Conservation (phyloP, 2,113 vertebrate species). For the Fregata magnificens region DNA sequence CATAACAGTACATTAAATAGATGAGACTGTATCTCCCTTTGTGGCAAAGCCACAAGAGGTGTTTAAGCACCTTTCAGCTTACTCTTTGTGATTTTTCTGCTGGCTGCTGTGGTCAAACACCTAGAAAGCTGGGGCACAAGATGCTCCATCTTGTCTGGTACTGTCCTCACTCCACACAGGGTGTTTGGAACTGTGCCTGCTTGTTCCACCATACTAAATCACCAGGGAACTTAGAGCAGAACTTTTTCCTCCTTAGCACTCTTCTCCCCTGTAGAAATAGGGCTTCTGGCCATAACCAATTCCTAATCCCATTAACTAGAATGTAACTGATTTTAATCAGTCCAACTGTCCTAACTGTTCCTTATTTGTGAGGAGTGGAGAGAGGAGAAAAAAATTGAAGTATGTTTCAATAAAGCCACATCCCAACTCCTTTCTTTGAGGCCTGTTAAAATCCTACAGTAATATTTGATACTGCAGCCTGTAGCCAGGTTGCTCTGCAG, state of each 20-base stretch:
- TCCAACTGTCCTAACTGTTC: background rate
- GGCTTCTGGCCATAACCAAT: background rate
- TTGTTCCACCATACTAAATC: background rate
- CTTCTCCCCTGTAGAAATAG: background rate
- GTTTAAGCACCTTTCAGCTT: background rate
- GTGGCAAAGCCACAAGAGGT: background rate
- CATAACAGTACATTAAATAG: background rate
- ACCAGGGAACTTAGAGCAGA: background rate
- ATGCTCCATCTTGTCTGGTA: background rate
- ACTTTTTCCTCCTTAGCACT: background rate
- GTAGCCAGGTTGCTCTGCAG: background rate
- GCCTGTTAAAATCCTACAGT: background rate
- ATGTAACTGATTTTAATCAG: background rate
- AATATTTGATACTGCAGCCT: accelerated
- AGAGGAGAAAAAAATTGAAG: background rate
- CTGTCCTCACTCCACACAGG: background rate
- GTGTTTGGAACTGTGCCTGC: background rate
- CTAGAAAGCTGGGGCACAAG: background rate
- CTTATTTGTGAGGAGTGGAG: background rate
- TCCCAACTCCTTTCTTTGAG: background rate
- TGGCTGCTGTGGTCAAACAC: background rate
- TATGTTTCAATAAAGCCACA: background rate
- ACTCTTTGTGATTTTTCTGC: background rate
- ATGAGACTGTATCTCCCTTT: background rate
- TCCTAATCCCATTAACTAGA: background rate